These are phyloP conservation scores for Ochropleura leucogaster DNA, from an alignment of 2,888 invertebrate genomes.

Conservation along the genomic window DNA sequence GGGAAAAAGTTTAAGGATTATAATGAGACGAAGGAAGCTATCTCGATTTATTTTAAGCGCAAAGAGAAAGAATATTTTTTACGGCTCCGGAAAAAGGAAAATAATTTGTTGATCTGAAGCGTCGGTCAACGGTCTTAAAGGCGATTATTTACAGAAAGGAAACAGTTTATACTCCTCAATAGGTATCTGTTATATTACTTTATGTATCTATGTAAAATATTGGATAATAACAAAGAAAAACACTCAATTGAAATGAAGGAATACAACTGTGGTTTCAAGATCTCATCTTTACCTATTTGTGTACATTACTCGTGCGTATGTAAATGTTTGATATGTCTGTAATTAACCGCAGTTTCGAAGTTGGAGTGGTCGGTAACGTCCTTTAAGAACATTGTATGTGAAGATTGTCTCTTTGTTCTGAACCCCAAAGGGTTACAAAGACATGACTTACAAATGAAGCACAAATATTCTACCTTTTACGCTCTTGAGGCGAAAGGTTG, in stretches of 20 bases:
- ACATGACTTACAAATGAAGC: constrained; percentile 54
- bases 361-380: constrained; percentile 48
- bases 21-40: constrained; percentile 64
- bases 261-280: constrained; percentile 1
- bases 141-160: constrained; percentile 36
- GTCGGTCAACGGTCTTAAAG: constrained; percentile 34
- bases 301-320: constrained; percentile 15
- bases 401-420: constrained; percentile 51
- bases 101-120: constrained; percentile 53
- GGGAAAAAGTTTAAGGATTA: constrained; percentile 60
- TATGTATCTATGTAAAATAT: constrained; percentile 10
- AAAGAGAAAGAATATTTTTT: constrained; percentile 48
- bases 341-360: constrained; percentile 50
- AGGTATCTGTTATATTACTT: constrained; percentile 6
- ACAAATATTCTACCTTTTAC: constrained; percentile 39
- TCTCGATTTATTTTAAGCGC: constrained; percentile 56
- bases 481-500: constrained; percentile 36
- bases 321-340: constrained; percentile 52
- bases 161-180: constrained; percentile 20
- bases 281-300: neutral
- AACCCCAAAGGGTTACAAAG: constrained; percentile 36
- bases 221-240: constrained; percentile 3
- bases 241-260: neutral
- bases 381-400: constrained; percentile 50
- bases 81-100: constrained; percentile 38